Evolutionary conservation across 2,888 invertebrate species (phyloP).

Genomic region (Agrochola macilenta): DNA sequence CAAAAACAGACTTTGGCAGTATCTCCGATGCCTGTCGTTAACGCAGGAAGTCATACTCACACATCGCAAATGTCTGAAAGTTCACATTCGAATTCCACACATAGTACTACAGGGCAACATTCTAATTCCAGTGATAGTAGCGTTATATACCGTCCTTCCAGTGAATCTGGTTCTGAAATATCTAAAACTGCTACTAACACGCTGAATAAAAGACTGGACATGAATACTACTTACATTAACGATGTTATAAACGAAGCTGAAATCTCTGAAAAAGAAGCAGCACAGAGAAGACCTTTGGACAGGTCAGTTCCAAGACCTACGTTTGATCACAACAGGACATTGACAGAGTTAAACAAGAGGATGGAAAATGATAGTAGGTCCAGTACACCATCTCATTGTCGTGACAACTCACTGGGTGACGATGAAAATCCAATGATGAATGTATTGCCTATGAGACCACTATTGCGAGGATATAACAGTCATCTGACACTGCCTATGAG

Average conservation of each 20-base stretch:
- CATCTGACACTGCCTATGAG: slow-evolving; percentile 94
- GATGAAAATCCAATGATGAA: slow-evolving; percentile 94
- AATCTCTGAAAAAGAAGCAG: slow-evolving; percentile 87
- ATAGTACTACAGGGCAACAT: slow-evolving; percentile 92
- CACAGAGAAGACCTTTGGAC: slow-evolving; percentile 80
- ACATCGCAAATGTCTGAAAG: slow-evolving; percentile 92
- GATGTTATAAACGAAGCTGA: slow-evolving; percentile 90
- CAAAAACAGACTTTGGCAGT: slow-evolving; percentile 92
- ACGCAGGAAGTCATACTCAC: slow-evolving; percentile 76
- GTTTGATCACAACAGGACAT: slow-evolving; percentile 81
- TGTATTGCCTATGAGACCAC: slow-evolving; percentile 97
- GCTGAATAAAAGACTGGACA: slow-evolving; percentile 89
- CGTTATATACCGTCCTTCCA: slow-evolving; percentile 93
- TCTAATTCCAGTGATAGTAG: slow-evolving; percentile 94
- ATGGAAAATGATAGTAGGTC: slow-evolving; percentile 83
- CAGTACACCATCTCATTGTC: slow-evolving; percentile 88
- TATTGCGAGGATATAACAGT: slow-evolving; percentile 94
- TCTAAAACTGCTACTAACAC: slow-evolving; percentile 82
- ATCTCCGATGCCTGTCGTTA: slow-evolving; percentile 93
- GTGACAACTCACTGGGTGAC: slow-evolving; percentile 90
- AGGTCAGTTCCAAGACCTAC: slow-evolving; percentile 76
- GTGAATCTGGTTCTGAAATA: slow-evolving; percentile 93
- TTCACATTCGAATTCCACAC: slow-evolving; percentile 90
- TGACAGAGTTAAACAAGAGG: slow-evolving; percentile 80
- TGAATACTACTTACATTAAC: slow-evolving; percentile 88